Percentiles rank a stretch among this genome's conserved stretches.
Conservation (phyloP, 2,888 invertebrate species). For the Pedicia rivosa region DNA sequence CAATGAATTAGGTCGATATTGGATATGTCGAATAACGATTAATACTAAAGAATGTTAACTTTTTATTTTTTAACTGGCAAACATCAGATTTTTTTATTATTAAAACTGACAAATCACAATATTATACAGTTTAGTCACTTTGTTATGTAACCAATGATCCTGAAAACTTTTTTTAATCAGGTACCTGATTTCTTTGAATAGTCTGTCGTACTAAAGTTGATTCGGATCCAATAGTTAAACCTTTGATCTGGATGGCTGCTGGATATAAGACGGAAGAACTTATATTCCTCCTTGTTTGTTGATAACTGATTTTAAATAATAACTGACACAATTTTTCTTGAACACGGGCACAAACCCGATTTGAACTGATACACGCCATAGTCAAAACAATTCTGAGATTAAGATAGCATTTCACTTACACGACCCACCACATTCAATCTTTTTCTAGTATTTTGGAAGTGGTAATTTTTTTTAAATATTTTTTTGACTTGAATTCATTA, state of each 20-base stretch:
- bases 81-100: no score
- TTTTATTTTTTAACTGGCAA: no score
- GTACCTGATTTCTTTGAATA: conserved; percentile 5
- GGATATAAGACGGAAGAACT: no score
- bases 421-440: conserved; percentile 16
- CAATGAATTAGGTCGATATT: no score
- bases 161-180: not conserved
- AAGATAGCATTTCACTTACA: conserved; percentile 23
- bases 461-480: conserved; percentile 1
- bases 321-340: conserved; percentile 68
- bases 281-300: conserved; percentile 2
- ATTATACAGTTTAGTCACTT: no score
- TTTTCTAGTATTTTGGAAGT: no score
- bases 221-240: conserved; percentile 3
- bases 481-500: not conserved
- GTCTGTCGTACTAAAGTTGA: conserved; percentile 1
- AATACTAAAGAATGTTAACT: no score
- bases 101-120: no score
- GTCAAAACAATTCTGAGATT: conserved; percentile 53
- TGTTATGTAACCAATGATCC: no score
- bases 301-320: conserved; percentile 43
- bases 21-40: no score
- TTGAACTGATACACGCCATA: conserved; percentile 72
- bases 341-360: conserved; percentile 67
- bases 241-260: no score